Evolutionary conservation across 1,140 invertebrate species (phyloP).

Genomic region (Protaetia brevitarsis): DNA sequence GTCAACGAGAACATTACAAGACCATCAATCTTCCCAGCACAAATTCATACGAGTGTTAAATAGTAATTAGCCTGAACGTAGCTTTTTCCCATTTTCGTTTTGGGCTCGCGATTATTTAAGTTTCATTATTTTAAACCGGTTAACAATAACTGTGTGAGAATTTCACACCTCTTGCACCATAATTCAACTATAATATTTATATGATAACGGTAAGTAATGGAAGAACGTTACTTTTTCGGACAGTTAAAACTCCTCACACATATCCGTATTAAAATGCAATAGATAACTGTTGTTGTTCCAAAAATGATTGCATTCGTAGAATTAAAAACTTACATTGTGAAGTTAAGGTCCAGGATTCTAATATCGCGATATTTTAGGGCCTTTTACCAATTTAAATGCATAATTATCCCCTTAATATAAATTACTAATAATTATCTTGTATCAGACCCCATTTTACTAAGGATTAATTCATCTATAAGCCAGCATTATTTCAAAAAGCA

Average conservation of each 20-base stretch:
- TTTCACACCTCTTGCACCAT: conserved; percentile 7
- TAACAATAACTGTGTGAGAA: conserved; percentile 17
- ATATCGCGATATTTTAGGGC: neutral
- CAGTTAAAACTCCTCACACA: neutral
- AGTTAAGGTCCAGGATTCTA: neutral
- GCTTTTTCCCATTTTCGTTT: neutral
- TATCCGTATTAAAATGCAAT: neutral
- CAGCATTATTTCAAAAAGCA: neutral
- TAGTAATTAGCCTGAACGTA: neutral
- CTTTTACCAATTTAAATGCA: neutral
- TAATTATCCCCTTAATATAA: neutral
- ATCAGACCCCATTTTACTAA: too few relatives aligned
- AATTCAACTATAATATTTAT: conserved; percentile 4
- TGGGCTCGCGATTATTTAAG: neutral
- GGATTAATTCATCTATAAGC: neutral
- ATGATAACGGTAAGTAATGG: neutral
- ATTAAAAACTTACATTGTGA: neutral
- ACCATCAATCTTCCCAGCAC: neutral
- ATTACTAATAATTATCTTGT: too few relatives aligned
- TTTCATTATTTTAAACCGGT: conserved; percentile 5
- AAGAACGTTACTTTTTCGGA: neutral
- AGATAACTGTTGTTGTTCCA: neutral
- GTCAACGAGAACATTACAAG: neutral
- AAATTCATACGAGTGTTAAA: neutral
- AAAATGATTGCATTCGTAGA: neutral